Conservation (phyloP, 53 echinoderm and acorn worm genomes). For the Henricia sp. region DNA sequence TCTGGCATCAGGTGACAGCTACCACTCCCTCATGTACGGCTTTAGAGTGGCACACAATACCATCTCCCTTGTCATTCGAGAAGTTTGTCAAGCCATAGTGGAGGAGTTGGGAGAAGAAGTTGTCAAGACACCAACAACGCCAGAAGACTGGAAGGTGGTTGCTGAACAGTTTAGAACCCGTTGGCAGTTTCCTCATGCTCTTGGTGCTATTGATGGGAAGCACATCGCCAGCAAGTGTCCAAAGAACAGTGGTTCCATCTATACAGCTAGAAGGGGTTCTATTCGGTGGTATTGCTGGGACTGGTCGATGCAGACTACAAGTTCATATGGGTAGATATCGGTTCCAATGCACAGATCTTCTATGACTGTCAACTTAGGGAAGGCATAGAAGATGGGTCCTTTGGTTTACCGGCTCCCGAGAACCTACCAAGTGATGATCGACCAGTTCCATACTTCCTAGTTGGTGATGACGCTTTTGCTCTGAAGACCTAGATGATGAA, state of each 20-base stretch:
- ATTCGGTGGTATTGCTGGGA: constrained; percentile 44
- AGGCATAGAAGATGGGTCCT: background rate
- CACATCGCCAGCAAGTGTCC: constrained; percentile 37
- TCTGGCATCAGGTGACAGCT: constrained; percentile 50
- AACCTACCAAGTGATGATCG: background rate
- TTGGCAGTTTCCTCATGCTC: constrained; percentile 55
- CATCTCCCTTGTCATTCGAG: constrained; percentile 41
- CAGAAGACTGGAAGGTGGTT: constrained; percentile 22
- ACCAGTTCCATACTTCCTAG: background rate
- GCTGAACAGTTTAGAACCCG: constrained; percentile 41
- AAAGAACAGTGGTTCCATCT: constrained; percentile 5
- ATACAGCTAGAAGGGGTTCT: constrained; percentile 64
- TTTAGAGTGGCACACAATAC: constrained; percentile 64
- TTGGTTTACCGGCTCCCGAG: background rate
- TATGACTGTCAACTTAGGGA: background rate
- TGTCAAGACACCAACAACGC: background rate
- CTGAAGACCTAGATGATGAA: background rate
- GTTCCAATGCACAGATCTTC: constrained; percentile 14
- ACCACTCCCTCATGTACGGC: constrained; percentile 41
- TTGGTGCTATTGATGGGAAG: constrained; percentile 64
- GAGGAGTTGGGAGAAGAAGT: constrained; percentile 51
- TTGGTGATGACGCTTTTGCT: background rate
- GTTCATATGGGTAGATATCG: constrained; percentile 61
- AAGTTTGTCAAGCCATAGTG: constrained; percentile 58
- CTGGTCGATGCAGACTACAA: constrained; percentile 63